phyloP scores from a whole-genome alignment of 2,797 vertebrate genomes.

The Glyptemys insculpta region DNA sequence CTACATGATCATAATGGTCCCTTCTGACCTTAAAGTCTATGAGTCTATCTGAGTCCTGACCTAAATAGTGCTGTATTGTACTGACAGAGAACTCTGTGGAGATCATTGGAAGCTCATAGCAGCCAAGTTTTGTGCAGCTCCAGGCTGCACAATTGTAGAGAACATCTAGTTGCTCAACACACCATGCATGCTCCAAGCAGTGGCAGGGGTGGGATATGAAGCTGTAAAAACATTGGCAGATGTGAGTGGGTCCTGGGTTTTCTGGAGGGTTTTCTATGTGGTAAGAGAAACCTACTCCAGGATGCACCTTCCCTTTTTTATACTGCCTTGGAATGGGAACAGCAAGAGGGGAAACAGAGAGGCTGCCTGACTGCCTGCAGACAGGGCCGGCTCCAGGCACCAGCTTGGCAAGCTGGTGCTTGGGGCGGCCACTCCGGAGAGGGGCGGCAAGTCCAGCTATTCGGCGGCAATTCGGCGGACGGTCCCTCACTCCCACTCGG shows the following conservation, averaged over 20 bases:
- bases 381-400: too few relatives aligned
- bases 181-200: not conserved
- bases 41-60: not conserved
- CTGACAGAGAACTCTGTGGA: not conserved
- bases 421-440: too few relatives aligned
- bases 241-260: not conserved
- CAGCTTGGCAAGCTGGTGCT: too few relatives aligned
- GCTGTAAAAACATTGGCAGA: not conserved
- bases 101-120: not conserved
- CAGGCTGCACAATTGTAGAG: not conserved
- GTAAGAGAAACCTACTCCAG: not conserved
- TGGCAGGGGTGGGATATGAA: not conserved
- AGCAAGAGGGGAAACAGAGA: not conserved
- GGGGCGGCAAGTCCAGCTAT: too few relatives aligned
- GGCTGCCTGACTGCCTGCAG: not conserved
- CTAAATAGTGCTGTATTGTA: not conserved
- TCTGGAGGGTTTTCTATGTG: not conserved
- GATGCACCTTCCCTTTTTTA: not conserved
- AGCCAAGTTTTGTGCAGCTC: not conserved
- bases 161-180: not conserved
- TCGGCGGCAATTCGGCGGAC: too few relatives aligned
- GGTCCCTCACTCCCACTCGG: too few relatives aligned
- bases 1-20: too few relatives aligned
- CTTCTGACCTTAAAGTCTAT: too few relatives aligned
- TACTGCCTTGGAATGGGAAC: not conserved